Base-by-base conservation (phyloP, 2,888 invertebrate species). In the Hyposoter didymator region DNA sequence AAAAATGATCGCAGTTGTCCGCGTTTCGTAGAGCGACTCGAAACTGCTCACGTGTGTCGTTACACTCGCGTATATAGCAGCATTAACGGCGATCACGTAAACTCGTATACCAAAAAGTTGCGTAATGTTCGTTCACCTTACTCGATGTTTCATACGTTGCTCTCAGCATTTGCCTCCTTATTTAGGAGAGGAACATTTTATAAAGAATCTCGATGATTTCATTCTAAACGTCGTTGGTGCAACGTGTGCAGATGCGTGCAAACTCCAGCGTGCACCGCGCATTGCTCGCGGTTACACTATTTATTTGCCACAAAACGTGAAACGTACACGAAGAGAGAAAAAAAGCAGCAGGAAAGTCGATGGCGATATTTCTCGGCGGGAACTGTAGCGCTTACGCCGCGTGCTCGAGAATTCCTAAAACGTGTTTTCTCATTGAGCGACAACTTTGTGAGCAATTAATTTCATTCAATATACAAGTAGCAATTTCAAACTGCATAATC, bases 131-230 rank as follows among this genome's bases (percentile, higher is more conserved):
- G 73, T 84, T 47, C 70, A 64, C 45, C 78, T 55, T 45, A 28
- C 52, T 66, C 28, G 39, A 5, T 17, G 28, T 59, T 43, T 14
- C 59, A 43, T 43, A 74, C 17, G 43, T 49, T 32, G 59, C 28
- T 74, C 28, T 74, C 39, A 43, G 70, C 22, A 49, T 80, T 84
- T 80, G 78, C 49, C 72, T 66, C 84, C 80, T 80, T 84, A 84
- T 84, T 76, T 28, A 70, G 84, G 64, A 73, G 75, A 66, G 7
- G 52, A 70, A 76, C 45, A 66, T 72, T 80, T 72, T 59, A 66
- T 66, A 66, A 84, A 84, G 72, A 75, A 76, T 80, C 55, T 55
- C 19, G 45, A 49, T 17, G 66, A 78, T 82, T 82, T 66, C 64
- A 45, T 67, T 78, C 47, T 66, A 14, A 55, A 73, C n/a, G n/a